These are phyloP conservation scores for Ethmia dodecea DNA, from an alignment of 2,888 invertebrate species.

Conservation along the genomic window DNA sequence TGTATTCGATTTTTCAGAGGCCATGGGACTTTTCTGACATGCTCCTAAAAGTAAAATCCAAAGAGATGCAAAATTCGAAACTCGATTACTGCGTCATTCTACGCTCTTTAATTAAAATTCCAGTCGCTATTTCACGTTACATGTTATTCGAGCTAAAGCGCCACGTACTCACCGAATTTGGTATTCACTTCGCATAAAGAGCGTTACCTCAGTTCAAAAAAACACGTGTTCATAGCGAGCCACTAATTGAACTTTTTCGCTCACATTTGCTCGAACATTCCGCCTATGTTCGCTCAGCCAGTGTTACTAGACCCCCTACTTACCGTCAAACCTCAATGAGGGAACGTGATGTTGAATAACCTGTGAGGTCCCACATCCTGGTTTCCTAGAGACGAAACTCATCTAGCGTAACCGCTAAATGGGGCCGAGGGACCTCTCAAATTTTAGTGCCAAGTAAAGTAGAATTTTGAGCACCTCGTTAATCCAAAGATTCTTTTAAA, in stretches of 20 bases:
- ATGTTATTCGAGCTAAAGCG: no score
- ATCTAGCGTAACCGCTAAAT: constrained; percentile 23
- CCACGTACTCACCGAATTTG: constrained; percentile 7
- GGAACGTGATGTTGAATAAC: constrained; percentile 2
- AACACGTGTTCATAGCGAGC: constrained; percentile 13
- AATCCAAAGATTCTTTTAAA: constrained; percentile 42
- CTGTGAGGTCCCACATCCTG: constrained; percentile 11
- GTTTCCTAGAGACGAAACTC: constrained; percentile 13
- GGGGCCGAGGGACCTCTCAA: constrained; percentile 23
- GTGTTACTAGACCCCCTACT: constrained; percentile 8
- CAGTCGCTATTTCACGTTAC: no score
- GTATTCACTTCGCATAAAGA: constrained; percentile 12
- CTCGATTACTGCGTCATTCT: no score
- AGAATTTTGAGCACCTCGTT: constrained; percentile 42
- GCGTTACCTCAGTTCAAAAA: constrained; percentile 7
- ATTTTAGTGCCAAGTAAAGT: constrained; percentile 28
- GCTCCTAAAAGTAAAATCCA: no score
- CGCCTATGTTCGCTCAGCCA: constrained; percentile 9
- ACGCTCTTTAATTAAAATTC: no score
- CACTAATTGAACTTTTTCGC: constrained; percentile 34
- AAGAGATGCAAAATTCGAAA: no score
- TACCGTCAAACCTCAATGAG: constrained; percentile 3
- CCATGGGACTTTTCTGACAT: no score
- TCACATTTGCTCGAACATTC: constrained; percentile 15
- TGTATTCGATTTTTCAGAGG: no score